Evolutionary conservation across 2,888 invertebrate genomes (phyloP), one percentile per base, ranked within the genome.

Genomic region (Brachylomia viminalis): DNA sequence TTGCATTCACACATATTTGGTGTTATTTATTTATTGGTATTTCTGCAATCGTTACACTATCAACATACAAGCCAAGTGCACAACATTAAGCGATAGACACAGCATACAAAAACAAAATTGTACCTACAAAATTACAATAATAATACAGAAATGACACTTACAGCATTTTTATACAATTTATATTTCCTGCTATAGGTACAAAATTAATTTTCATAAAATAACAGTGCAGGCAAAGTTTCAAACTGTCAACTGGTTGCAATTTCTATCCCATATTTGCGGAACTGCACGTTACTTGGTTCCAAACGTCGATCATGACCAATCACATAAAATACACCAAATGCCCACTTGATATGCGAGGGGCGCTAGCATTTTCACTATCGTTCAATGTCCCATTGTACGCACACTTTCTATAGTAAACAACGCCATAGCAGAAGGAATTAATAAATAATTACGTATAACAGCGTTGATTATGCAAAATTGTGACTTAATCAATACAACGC

Each of bases 391-490:
- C 91, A 94, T 94, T 95, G 93, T 94, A 88, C 89, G 87, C 77
- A 91, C 92, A 94, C 96, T 96, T 96, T 96, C 96, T 95, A 94
- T 93, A 92, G 93, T 93, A 92, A 92, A 91, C 92, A 91, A 88
- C 88, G 84, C 91, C 92, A 89, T 92, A 91, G 88, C 84, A 83
- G 85, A 83, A 74, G 83, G 90, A 89, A 91, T 91, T 86, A 76
- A 88, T 88, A 89, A 90, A 82, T 89, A 87, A 92, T 90, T 91
- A 90, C 85, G 87, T 87, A 86, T 87, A 81, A 81, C 84, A 87
- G 85, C 87, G 80, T 86, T 86, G 80, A 72, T 83, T 83, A 83
- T 86, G 75, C 77, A 75, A 74, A 85, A 84, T 77, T 87, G 79
- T 90, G 90, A 92, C 80, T 84, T 87, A 88, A 90, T 89, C 83